Percentiles rank a stretch among this genome's conserved stretches.
Conservation (phyloP, 2,888 invertebrate species). For the Augochlorella aurata region DNA sequence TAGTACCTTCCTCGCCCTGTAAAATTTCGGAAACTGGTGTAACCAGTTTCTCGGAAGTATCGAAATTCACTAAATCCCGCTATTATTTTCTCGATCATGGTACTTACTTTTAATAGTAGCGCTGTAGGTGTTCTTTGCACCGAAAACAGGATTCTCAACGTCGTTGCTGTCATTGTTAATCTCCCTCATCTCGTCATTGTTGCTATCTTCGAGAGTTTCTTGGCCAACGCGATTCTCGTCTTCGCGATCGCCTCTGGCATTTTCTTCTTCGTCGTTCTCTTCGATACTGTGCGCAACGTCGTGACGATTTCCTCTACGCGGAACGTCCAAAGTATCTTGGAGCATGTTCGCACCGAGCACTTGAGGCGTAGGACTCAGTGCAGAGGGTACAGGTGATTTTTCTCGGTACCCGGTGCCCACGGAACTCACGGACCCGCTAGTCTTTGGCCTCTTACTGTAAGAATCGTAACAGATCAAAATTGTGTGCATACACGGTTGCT, state of each 20-base stretch:
- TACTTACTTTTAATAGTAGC: conserved; percentile 84
- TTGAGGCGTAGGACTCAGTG: conserved; percentile 77
- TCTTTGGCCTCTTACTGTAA: conserved; percentile 76
- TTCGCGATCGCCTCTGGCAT: conserved; percentile 74
- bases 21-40: too few species aligned
- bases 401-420: conserved; percentile 78
- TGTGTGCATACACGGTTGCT: too few species aligned
- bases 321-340: conserved; percentile 80
- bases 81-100: neutral
- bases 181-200: conserved; percentile 4
- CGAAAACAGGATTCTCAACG: conserved; percentile 82
- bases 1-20: too few species aligned
- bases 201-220: conserved; percentile 28
- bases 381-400: conserved; percentile 78
- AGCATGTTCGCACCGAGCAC: conserved; percentile 84
- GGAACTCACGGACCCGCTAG: conserved; percentile 77
- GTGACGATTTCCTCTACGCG: conserved; percentile 79
- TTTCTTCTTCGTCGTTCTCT: conserved; percentile 74
- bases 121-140: conserved; percentile 81
- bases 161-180: conserved; percentile 75
- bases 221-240: conserved; percentile 73
- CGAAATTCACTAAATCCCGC: neutral
- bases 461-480: too few species aligned
- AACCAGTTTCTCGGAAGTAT: too few species aligned
- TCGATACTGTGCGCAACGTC: conserved; percentile 77